Base-by-base conservation (phyloP, 2,888 invertebrate species). In the Alitta virens region DNA sequence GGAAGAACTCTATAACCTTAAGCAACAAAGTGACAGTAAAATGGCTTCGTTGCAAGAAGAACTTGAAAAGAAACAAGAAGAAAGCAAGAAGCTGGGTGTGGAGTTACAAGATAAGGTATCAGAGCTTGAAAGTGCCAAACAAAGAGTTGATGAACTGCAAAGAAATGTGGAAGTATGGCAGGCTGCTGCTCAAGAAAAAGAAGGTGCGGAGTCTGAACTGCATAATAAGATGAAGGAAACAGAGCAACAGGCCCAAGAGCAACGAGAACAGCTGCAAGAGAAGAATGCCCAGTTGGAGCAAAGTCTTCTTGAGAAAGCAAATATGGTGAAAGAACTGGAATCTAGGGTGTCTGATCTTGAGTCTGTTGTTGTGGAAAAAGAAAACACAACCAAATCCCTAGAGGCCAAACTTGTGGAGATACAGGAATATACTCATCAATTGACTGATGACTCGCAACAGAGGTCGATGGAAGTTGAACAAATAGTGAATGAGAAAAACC, bases 71-170 rank as follows among this genome's bases (percentile, higher is more conserved):
- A 38, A 40, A 12, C 60, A 53, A 18, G 49, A 62, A 18, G 42
- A 55, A 54, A 63, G 59, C n/a, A 52, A 25, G 26, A 49, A 56
- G 24, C 62, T 71, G 23, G 59, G 69, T 40, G 25, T 27, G 9
- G 54, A 63, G n/a, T 33, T 65, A 25, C 55, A 63, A 24, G 56
- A 65, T 38, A 61, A 58, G 42, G 58, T 24, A 21, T 33, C 25
- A 23, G 33, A 60, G 18, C 49, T 63, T 46, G 66, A 71, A 26
- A 68, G 71, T 54, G 72, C 75, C 63, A 72, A 70, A 63, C 68
- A 68, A 43, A 65, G 74, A 60, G 71, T 77, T 60, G 72, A 75
- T 53, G 73, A 75, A 55, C 73, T 74, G 54, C 74, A 77, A 62
- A 64, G 65, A 23, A 71, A 74, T 49, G 72, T 55, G 21, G 24